Percentiles rank a stretch among this genome's conserved stretches.
Evolutionary conservation across 2,113 vertebrate species (phyloP).

Genomic region (Ceuthmochares aereus): DNA sequence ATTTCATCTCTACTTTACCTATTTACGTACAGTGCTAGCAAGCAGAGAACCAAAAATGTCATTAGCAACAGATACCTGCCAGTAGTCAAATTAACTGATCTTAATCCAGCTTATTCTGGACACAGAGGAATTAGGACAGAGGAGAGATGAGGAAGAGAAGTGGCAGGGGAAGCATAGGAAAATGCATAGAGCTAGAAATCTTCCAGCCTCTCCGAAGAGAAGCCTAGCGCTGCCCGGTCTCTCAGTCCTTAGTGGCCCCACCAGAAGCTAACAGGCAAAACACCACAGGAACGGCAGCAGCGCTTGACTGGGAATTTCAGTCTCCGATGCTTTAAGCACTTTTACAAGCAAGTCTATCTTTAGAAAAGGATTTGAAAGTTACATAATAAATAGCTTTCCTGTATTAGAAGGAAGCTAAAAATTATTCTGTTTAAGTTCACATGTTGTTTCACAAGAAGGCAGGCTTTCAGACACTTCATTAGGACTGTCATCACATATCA

Average conservation of each 20-base stretch:
- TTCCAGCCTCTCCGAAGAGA: background rate
- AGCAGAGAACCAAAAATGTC: background rate
- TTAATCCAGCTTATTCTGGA: background rate
- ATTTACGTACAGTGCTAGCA: background rate
- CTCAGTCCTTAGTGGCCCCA: background rate
- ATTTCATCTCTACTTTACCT: slow-evolving; percentile 27
- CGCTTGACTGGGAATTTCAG: background rate
- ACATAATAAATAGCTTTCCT: background rate
- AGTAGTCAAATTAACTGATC: background rate
- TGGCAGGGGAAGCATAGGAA: background rate
- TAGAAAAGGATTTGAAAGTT: background rate
- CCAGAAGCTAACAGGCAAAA: background rate
- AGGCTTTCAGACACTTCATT: background rate
- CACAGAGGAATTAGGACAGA: background rate
- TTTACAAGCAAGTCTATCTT: background rate
- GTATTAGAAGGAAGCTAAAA: background rate
- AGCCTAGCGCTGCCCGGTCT: background rate
- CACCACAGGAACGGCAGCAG: background rate
- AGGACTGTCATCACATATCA: background rate
- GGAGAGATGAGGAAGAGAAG: background rate
- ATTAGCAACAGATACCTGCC: background rate
- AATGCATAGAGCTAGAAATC: background rate
- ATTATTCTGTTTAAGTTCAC: background rate
- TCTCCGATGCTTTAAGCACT: background rate
- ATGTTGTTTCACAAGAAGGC: background rate